These are phyloP conservation scores for Tetragonula carbonaria DNA, from an alignment of 2,888 invertebrate species.

Conservation along the genomic window DNA sequence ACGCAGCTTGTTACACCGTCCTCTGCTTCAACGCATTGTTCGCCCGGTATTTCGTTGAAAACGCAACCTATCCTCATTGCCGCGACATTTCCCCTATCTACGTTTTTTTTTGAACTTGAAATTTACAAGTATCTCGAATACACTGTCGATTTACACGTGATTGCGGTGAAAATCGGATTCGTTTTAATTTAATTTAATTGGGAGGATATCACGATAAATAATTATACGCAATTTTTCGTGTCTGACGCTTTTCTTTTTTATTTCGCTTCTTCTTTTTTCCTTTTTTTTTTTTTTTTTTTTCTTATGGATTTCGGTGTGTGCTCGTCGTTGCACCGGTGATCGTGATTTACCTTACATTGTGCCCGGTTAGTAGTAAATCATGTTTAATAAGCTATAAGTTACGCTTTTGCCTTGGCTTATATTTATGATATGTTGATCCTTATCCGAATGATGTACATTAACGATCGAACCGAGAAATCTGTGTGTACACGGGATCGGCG, in stretches of 20 bases:
- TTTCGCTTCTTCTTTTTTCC: background rate
- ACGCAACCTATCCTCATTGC: background rate
- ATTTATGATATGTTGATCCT: conserved; percentile 58
- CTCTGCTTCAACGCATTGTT: background rate
- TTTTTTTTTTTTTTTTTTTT: background rate
- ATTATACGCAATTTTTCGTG: background rate
- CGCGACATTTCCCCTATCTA: background rate
- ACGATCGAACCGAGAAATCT: conserved; percentile 57
- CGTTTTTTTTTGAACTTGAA: background rate
- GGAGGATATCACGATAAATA: too few species aligned
- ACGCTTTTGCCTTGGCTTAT: conserved; percentile 21
- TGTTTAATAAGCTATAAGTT: conserved; percentile 59
- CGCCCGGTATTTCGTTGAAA: background rate
- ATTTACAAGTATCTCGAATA: too few species aligned
- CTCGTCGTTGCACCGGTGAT: background rate
- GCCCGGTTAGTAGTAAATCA: conserved; percentile 43
- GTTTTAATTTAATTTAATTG: too few species aligned
- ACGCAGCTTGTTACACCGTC: background rate
- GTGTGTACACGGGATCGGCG: conserved; percentile 36
- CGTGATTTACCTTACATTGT: conserved; percentile 36
- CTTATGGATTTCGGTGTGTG: background rate
- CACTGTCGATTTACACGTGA: too few species aligned
- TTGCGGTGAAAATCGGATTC: too few species aligned
- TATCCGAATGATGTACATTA: conserved; percentile 61
- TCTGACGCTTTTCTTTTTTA: background rate